Evolutionary conservation across 1,140 invertebrate species (phyloP).

Genomic region (Tetraneura akinire): DNA sequence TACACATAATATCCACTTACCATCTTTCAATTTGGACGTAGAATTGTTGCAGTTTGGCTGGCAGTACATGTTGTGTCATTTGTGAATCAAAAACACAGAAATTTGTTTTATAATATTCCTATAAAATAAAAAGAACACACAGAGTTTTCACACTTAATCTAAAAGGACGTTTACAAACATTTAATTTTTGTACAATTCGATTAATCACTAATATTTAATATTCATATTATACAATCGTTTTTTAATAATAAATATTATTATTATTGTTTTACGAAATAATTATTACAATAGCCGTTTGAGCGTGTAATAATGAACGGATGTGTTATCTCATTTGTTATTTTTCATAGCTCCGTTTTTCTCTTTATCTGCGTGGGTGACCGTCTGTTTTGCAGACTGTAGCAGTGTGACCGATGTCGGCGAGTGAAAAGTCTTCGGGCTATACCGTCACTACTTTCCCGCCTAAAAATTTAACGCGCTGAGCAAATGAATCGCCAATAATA

Average conservation of each 20-base stretch:
- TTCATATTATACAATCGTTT: not conserved
- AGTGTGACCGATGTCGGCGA: not conserved
- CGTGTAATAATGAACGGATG: slow-evolving; percentile 37
- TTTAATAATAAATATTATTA: not conserved
- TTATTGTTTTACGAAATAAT: not conserved
- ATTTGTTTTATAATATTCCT: not conserved
- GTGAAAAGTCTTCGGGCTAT: not conserved
- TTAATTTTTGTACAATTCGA: not conserved
- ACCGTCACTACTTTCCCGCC: not conserved
- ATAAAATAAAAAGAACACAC: not conserved
- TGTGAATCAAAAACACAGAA: slow-evolving; percentile 14
- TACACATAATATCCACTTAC: slow-evolving; percentile 26
- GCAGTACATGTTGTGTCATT: slow-evolving; percentile 49
- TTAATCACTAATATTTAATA: not conserved
- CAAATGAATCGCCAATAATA: no score
- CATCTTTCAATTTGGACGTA: slow-evolving; percentile 50
- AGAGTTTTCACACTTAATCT: slow-evolving; percentile 21
- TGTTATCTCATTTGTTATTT: slow-evolving; percentile 48
- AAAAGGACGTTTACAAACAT: slow-evolving; percentile 20
- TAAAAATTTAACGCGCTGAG: no score
- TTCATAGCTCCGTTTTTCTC: slow-evolving; percentile 37
- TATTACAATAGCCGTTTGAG: slow-evolving; percentile 19
- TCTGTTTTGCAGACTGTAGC: slow-evolving; percentile 31
- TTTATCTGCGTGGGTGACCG: slow-evolving; percentile 51
- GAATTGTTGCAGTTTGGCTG: slow-evolving; percentile 50